These are phyloP conservation scores for Drosophila guanche DNA, from an alignment of 1,140 invertebrate species.

Conservation along the genomic window DNA sequence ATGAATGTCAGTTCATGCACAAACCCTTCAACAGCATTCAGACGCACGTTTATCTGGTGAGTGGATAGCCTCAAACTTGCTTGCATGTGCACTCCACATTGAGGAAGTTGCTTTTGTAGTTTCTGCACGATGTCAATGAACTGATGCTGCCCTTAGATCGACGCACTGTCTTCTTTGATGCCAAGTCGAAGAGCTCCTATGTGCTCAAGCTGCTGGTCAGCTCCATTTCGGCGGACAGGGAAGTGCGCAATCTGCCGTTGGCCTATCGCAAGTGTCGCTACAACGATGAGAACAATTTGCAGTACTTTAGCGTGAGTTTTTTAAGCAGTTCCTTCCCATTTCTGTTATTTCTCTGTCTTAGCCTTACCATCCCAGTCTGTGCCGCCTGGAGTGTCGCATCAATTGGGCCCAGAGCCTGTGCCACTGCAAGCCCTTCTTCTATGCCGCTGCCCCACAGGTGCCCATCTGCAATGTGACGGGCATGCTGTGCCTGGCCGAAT, in stretches of 20 bases:
- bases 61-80: no score
- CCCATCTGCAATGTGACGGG: slow-evolving; percentile 57
- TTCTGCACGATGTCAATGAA: slow-evolving; percentile 69
- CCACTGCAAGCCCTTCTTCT: slow-evolving; percentile 75
- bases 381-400: slow-evolving; percentile 75
- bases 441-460: slow-evolving; percentile 37
- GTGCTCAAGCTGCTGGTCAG: slow-evolving; percentile 49
- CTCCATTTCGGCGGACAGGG: slow-evolving; percentile 55
- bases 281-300: slow-evolving; percentile 57
- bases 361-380: slow-evolving; percentile 69
- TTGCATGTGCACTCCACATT: no score
- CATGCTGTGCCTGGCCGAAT: slow-evolving; percentile 59
- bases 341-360: slow-evolving; percentile 17
- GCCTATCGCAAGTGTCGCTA: slow-evolving; percentile 78
- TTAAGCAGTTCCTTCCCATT: no score
- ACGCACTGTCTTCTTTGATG: slow-evolving; percentile 42
- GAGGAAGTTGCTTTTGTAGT: slow-evolving; percentile 19
- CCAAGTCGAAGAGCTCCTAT: slow-evolving; percentile 40
- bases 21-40: slow-evolving; percentile 39
- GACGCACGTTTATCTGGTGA: slow-evolving; percentile 34
- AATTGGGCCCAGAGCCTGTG: slow-evolving; percentile 53
- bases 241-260: slow-evolving; percentile 66
- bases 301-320: slow-evolving; percentile 59
- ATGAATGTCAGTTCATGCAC: slow-evolving; percentile 34
- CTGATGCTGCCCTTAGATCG: slow-evolving; percentile 58